Percentiles rank a stretch among this genome's conserved stretches.
Conservation (phyloP, 1,140 invertebrate genomes). For the Diachasmimorpha longicaudata region DNA sequence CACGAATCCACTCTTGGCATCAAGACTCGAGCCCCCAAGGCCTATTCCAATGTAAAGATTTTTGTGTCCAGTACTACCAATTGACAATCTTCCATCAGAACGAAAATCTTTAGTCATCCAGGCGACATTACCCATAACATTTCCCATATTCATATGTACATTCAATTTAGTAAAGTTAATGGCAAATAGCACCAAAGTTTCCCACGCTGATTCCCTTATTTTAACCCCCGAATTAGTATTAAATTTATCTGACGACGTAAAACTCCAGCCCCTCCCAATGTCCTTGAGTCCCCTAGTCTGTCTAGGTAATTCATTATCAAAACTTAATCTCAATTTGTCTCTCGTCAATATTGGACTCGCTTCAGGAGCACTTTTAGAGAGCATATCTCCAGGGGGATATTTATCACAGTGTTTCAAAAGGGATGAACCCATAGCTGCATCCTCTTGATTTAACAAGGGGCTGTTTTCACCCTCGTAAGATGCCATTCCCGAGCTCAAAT, state of each 20-base stretch:
- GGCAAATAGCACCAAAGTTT: constrained; percentile 93
- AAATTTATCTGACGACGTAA: constrained; percentile 60
- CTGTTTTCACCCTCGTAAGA: constrained; percentile 62
- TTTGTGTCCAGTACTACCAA: constrained; percentile 92
- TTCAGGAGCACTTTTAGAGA: constrained; percentile 58
- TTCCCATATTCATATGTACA: constrained; percentile 99
- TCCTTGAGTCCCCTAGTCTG: constrained; percentile 63
- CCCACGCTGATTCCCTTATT: constrained; percentile 77
- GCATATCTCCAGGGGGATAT: constrained; percentile 37
- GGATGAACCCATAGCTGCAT: constrained; percentile 55
- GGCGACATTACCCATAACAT: constrained; percentile 97
- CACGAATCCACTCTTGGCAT: constrained; percentile 95
- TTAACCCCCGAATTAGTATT: constrained; percentile 61
- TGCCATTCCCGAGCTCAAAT: constrained; percentile 70
- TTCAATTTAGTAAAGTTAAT: constrained; percentile 94
- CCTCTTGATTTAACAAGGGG: constrained; percentile 50
- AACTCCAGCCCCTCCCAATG: constrained; percentile 62
- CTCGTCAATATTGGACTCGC: constrained; percentile 60
- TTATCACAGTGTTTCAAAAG: constrained; percentile 53
- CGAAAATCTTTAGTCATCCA: constrained; percentile 92
- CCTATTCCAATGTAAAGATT: constrained; percentile 90
- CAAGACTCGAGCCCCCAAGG: constrained; percentile 86
- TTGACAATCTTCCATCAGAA: constrained; percentile 88
- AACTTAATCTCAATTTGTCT: constrained; percentile 64
- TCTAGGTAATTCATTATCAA: constrained; percentile 61